Conservation (phyloP, 92 coral and sea anemone genomes). For the Montipora capitata region DNA sequence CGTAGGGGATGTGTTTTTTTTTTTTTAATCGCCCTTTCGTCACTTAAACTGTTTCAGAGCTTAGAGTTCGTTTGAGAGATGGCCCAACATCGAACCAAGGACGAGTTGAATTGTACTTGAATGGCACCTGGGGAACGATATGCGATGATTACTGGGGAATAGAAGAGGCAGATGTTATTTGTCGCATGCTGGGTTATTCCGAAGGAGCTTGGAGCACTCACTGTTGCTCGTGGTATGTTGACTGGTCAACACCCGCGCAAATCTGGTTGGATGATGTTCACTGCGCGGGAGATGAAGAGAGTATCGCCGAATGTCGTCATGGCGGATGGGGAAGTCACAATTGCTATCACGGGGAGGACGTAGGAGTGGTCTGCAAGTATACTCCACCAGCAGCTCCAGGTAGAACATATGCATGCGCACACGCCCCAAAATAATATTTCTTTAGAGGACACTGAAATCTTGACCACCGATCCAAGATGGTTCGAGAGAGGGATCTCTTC, state of each 20-base stretch:
- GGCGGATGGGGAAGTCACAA: conserved; percentile 63
- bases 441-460: too few relatives aligned
- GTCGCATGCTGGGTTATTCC: conserved; percentile 71
- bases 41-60: not conserved
- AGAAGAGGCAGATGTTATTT: conserved; percentile 71
- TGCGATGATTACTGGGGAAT: conserved; percentile 76
- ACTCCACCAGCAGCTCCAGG: conserved; percentile 35
- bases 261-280: conserved; percentile 48
- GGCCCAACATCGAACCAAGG: conserved; percentile 64
- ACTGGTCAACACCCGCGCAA: not conserved
- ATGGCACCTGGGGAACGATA: conserved; percentile 74
- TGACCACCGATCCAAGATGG: too few relatives aligned
- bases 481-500: too few relatives aligned
- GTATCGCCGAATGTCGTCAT: conserved; percentile 51
- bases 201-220: conserved; percentile 57
- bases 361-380: conserved; percentile 49
- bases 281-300: conserved; percentile 34
- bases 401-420: not conserved
- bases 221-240: conserved; percentile 40
- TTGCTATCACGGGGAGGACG: conserved; percentile 27
- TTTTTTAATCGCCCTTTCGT: not conserved
- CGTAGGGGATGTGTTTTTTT: too few relatives aligned
- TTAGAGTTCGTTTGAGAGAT: conserved; percentile 47
- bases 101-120: conserved; percentile 57
- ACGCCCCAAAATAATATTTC: too few relatives aligned